Evolutionary conservation across 2,888 invertebrate species (phyloP), one percentile per base, ranked within the genome.

Genomic region (Drosophila monieri): DNA sequence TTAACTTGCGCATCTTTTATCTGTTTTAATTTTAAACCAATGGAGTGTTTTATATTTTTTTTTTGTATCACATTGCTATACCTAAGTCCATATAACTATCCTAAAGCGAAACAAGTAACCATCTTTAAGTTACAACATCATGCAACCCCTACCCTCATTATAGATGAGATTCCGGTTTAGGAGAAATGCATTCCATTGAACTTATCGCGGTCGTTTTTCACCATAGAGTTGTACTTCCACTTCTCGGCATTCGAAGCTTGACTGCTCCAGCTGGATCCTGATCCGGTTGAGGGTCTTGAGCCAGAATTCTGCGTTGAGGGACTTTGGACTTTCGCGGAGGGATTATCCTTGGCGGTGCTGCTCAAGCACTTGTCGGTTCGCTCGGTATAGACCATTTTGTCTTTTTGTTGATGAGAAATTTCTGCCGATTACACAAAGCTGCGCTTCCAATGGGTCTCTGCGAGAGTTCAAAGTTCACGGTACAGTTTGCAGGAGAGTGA

Each of bases 161-260:
- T 12, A 3, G 37, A 25, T 27, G n/a, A 6, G 8, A 44, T 35
- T 21, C 2, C 4, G 32, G 32, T n/a, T 80, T 86, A 91, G 58
- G 85, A 90, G 80, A 90, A 90, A 75, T 91, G 91, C 79, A 91
- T 69, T 72, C 74, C 80, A 68, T 91, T 91, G 77, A 91, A 91
- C 66, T 89, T 81, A 25, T 89, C 88, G 23, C 91, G 90, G 62
- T 91, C 80, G 60, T 90, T 83, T 61, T 80, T 80, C 58, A 90
- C 85, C 91, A 91, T 91, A 25, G 89, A 77, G 64, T 91, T 91
- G 76, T 89, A 91, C 55, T 91, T 91, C 90, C 90, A 91, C 54
- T 90, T 90, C n/a, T 91, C 90, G 10, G 67, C 76, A 25, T 62
- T 77, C 10, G 85, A 71, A n/a, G 85, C 79, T 56, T 79, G 76